Conservation (phyloP, 2,113 vertebrate species). For the Bothrops jararaca region DNA sequence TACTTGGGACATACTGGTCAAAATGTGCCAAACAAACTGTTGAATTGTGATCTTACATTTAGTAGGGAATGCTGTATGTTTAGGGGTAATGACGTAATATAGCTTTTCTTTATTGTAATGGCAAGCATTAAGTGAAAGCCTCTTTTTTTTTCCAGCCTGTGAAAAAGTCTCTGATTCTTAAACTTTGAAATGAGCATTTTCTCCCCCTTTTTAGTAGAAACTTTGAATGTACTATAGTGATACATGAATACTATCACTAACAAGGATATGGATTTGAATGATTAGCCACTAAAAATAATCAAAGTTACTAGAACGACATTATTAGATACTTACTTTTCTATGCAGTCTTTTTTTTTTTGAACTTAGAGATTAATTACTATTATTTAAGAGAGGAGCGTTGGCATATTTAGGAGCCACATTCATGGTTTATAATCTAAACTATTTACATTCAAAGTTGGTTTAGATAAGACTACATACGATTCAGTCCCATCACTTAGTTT, state of each 20-base stretch:
- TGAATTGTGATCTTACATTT: not conserved
- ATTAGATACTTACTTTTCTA: constrained; percentile 57
- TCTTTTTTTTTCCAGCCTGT: no score
- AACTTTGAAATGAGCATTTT: not conserved
- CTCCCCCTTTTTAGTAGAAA: not conserved
- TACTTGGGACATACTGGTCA: not conserved
- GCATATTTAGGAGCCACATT: constrained; percentile 41
- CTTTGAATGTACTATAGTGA: constrained; percentile 18
- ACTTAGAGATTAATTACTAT: constrained; percentile 68
- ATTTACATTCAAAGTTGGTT: not conserved
- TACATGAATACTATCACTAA: constrained; percentile 40
- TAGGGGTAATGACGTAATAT: not conserved
- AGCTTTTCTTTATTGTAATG: not conserved
- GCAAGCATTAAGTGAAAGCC: not conserved
- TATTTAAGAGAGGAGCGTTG: constrained; percentile 52
- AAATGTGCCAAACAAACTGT: not conserved
- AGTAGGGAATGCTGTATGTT: not conserved
- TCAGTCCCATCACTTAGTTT: not conserved
- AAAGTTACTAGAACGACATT: constrained; percentile 52
- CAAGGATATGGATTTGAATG: constrained; percentile 55
- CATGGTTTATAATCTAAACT: not conserved
- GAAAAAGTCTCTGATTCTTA: not conserved
- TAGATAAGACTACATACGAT: not conserved
- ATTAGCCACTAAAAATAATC: constrained; percentile 57
- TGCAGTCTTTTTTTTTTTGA: constrained; percentile 45